Evolutionary conservation across 1,140 invertebrate species (phyloP), one percentile per base, ranked within the genome.

Genomic region (Zaprionus africanus): DNA sequence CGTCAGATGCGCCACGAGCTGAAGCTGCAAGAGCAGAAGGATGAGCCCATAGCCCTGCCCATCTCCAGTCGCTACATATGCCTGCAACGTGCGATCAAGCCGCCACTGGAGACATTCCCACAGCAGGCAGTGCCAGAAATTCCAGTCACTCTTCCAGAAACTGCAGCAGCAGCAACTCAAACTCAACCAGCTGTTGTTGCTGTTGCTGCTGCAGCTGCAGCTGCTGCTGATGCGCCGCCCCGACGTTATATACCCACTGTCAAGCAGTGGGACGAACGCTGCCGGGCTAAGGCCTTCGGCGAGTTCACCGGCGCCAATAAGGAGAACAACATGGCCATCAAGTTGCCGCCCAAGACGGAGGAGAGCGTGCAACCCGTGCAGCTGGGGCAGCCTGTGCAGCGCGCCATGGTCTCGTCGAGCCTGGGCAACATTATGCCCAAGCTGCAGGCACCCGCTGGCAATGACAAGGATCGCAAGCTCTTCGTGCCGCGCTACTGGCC

Each of bases 231-330:
- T 9, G 9, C 46, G 15, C 28, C 51, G 24, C 1, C 57, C 7
- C 68, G 74, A 13, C 76, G 84, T 22, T 88, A 84, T 26, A 88
- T 88, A 34, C 84, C 84, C 51, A 88, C 84, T 2, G 73, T 61
- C 1, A 88, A 88, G 49, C 78, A 88, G 36, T 88, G 84, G 84
- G 85, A 88, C 31, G 84, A 90, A 5, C 71, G 67, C 22, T 84
- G 81, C 19, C 73, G 68, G 1, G 67, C 67, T 49, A 78, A 62
- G 43, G 19, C 22, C 19, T 4, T 4, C 43, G 36, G 22, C 41
- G n/a, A 59, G n/a, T 17, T 9, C 5, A 28, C 4, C n/a, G 9
- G 46, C 5, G 56, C 59, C 64, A 58, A 69, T 36, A 80, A 80
- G 53, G 69, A 78, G 58, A 80, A 73, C 41, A 43, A 9, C 13